Percentiles rank a stretch among this genome's conserved stretches.
phyloP scores from a whole-genome alignment of 1,140 invertebrate genomes.

The Drosophila sp. region DNA sequence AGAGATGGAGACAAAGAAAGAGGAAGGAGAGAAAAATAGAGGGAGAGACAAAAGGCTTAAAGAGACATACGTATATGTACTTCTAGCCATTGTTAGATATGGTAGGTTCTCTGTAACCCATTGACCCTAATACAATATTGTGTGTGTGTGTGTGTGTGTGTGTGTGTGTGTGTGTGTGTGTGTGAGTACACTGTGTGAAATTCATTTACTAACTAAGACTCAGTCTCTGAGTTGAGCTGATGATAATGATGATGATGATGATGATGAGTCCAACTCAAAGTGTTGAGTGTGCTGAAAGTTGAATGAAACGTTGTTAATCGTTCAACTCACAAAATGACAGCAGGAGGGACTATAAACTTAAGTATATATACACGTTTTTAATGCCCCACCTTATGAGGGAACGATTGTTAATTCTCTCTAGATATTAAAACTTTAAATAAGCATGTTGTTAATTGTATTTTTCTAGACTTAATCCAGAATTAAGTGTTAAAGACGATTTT shows the following conservation, averaged over 20 bases:
- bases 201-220: slow-evolving; percentile 16
- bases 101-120: slow-evolving; percentile 45
- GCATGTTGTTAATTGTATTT: background rate
- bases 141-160: background rate
- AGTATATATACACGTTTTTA: slow-evolving; percentile 1
- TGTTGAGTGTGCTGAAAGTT: slow-evolving; percentile 33
- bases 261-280: slow-evolving; percentile 1
- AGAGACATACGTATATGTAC: slow-evolving; percentile 10
- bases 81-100: slow-evolving; percentile 22
- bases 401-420: background rate
- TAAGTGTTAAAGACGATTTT: background rate
- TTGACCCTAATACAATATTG: slow-evolving; percentile 49
- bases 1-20: slow-evolving; percentile 1
- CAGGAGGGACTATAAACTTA: slow-evolving; percentile 41
- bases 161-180: slow-evolving; percentile 1
- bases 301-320: slow-evolving; percentile 39
- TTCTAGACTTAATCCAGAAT: background rate
- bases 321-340: slow-evolving; percentile 36
- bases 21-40: no score
- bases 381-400: background rate
- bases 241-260: background rate
- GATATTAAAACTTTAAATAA: slow-evolving; percentile 6
- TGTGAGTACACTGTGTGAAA: slow-evolving; percentile 9
- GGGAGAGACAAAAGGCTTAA: slow-evolving; percentile 10
- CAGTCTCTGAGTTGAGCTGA: background rate